Base-by-base conservation (phyloP, 2,888 invertebrate genomes). In the Pharmacophagus antenor region DNA sequence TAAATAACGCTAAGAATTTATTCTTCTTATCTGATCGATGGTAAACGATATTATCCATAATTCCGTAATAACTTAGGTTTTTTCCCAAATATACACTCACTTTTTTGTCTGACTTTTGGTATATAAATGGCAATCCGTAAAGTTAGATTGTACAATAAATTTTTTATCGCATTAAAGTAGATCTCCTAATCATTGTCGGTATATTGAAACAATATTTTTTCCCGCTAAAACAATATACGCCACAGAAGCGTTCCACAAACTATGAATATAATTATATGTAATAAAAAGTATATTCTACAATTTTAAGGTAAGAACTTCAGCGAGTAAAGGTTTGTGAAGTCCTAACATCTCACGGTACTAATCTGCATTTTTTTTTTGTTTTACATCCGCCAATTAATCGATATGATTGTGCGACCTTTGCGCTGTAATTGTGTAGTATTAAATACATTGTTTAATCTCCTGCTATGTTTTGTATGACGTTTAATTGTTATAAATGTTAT, bases 401-500 rank as follows among this genome's bases (percentile, higher is more conserved):
- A 73, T 77, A 72, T 68, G 69, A 71, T 71, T 67, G 68, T 72
- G 67, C 64, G 69, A 72, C 74, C 70, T 65, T 68, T 66, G 70
- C 71, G 62, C 67, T 65, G 68, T 69, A 70, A 80, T 81, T 79
- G 79, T 70, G 71, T 70, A 72, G 70, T 76, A 82, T 79, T 82
- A 82, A 84, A 84, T 84, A 77, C 74, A 76, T 76, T 77, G 78
- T 77, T 82, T 82, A 83, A 81, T 79, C 77, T 77, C 80, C 76
- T 70, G 76, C 70, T 74, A 37, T 73, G 71, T 68, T 80, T 82
- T 81, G 79, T 85, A 83, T 79, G 77, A 76, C 73, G 77, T 79
- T 79, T 88, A 89, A 88, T 89, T 88, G 82, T 79, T 75, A 71
- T 86, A 86, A 88, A 83, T 79, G 82, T 72, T 80, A 82, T 85